These are phyloP conservation scores for Tenebrosternarchus preto DNA, from an alignment of 2,113 vertebrate species.

Conservation along the genomic window DNA sequence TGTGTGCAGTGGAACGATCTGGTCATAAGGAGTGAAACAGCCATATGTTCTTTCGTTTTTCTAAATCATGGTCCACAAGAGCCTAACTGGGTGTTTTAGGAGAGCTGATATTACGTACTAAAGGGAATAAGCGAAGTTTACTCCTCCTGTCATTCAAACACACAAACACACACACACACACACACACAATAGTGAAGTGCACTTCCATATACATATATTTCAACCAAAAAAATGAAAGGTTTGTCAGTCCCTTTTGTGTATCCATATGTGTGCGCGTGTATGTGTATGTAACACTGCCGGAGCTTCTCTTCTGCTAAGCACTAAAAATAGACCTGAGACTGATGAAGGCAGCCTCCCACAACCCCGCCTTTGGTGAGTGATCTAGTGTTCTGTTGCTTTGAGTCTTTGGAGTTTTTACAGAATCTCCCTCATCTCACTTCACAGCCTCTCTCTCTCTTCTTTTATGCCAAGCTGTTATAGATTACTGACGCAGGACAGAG, in stretches of 20 bases:
- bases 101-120: slow-evolving; percentile 27
- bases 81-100: slow-evolving; percentile 37
- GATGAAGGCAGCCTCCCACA: slow-evolving; percentile 60
- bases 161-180: slow-evolving; percentile 14
- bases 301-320: slow-evolving; percentile 55
- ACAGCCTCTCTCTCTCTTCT: not conserved
- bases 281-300: slow-evolving; percentile 33
- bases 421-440: slow-evolving; percentile 5
- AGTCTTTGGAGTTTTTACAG: slow-evolving; percentile 24
- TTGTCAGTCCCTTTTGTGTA: slow-evolving; percentile 6
- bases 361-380: slow-evolving; percentile 29
- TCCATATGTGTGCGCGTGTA: slow-evolving; percentile 31
- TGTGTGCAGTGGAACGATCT: no score
- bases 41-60: not conserved
- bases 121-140: not conserved
- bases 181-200: not conserved
- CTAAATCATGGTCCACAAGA: not conserved
- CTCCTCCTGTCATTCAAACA: no score
- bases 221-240: no score
- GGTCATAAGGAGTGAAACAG: no score
- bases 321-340: slow-evolving; percentile 70
- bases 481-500: not conserved
- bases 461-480: not conserved
- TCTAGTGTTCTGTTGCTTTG: slow-evolving; percentile 1
- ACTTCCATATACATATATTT: no score